phyloP scores from a whole-genome alignment of 2,797 vertebrate genomes.

The Hippoglossus hippoglossus region DNA sequence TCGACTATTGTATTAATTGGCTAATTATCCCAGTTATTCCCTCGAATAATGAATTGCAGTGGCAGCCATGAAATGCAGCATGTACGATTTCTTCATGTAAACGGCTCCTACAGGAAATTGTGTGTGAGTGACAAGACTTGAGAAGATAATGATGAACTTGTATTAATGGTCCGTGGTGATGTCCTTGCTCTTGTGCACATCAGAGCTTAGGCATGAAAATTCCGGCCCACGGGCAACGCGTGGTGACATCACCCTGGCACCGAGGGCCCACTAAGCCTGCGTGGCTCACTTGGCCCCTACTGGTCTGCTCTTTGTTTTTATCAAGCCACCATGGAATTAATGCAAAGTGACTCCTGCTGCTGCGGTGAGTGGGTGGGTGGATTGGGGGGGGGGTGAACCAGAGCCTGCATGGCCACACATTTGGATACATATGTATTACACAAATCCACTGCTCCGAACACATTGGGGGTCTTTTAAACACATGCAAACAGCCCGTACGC shows the following conservation, averaged over 20 bases:
- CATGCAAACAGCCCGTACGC: constrained; percentile 1
- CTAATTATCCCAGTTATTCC: background rate
- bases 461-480: constrained; percentile 9
- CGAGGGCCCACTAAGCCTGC: constrained; percentile 47
- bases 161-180: constrained; percentile 33
- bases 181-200: constrained; percentile 58
- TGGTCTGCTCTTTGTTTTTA: constrained; percentile 71
- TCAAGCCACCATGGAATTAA: constrained; percentile 77
- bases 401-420: constrained; percentile 33
- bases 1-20: too few species aligned
- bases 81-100: background rate
- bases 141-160: constrained; percentile 38
- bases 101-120: constrained; percentile 5
- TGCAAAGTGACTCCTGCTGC: constrained; percentile 78
- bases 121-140: constrained; percentile 24
- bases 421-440: constrained; percentile 30
- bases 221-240: constrained; percentile 42
- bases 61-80: background rate
- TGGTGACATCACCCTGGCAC: constrained; percentile 74
- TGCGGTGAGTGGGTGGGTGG: constrained; percentile 50
- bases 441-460: constrained; percentile 24
- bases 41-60: background rate
- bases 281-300: constrained; percentile 69
- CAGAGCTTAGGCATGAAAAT: constrained; percentile 40
- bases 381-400: constrained; percentile 43